phyloP scores from a whole-genome alignment of 2,888 invertebrate species.

The Scaptomyza tumidula region DNA sequence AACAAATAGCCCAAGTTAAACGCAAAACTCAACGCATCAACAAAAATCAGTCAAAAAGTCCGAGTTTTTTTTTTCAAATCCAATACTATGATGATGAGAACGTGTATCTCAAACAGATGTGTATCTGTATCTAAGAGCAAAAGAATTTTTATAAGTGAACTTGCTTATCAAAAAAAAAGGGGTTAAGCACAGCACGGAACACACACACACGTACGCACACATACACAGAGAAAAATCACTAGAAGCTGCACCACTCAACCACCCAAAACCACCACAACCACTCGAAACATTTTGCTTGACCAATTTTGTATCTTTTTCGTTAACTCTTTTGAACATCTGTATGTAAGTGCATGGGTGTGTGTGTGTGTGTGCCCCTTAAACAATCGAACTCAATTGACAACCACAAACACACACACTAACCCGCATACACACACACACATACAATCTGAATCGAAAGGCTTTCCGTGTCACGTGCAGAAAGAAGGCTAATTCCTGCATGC shows the following conservation, averaged over 20 bases:
- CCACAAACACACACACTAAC: constrained; percentile 21
- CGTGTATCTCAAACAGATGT: constrained; percentile 7
- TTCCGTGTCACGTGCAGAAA: constrained; percentile 70
- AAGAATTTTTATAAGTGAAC: constrained; percentile 43
- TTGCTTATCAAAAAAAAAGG: constrained; percentile 36
- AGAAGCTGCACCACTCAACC: constrained; percentile 28
- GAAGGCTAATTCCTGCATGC: constrained; percentile 73
- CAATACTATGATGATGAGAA: constrained; percentile 6
- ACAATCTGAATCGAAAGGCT: constrained; percentile 21
- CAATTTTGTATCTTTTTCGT: constrained; percentile 44
- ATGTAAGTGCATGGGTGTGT: constrained; percentile 9
- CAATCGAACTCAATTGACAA: constrained; percentile 54
- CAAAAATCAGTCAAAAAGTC: constrained; percentile 16
- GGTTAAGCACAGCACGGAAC: constrained; percentile 52
- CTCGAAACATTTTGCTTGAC: constrained; percentile 32
- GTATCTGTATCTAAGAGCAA: constrained; percentile 33
- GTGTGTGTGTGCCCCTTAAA: constrained; percentile 17
- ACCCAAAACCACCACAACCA: constrained; percentile 15
- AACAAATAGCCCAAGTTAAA: not conserved
- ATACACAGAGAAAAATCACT: constrained; percentile 8
- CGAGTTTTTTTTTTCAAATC: not conserved
- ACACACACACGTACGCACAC: constrained; percentile 23
- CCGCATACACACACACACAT: constrained; percentile 10
- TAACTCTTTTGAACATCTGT: constrained; percentile 21
- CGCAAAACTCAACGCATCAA: not conserved